A percentile compares a stretch with the other conserved stretches of the same genome.
Conservation (phyloP, 2,797 vertebrate genomes). For the Hyperoplus immaculatus region DNA sequence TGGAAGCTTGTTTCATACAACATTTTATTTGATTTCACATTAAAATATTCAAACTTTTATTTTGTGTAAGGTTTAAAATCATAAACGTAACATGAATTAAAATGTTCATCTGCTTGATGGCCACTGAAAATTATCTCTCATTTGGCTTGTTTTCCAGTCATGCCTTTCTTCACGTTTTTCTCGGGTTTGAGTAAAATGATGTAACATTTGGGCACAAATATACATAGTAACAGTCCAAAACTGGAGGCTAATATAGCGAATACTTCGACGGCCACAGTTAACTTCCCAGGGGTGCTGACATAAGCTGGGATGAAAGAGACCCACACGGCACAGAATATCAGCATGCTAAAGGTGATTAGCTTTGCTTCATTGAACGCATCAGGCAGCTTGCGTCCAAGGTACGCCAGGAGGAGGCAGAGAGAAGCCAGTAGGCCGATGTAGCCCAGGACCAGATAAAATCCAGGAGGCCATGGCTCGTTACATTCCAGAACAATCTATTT, state of each 20-base stretch:
- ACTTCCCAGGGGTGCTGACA: slow-evolving; percentile 84
- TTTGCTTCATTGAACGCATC: slow-evolving; percentile 86
- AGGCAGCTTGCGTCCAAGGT: slow-evolving; percentile 84
- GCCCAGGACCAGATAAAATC: slow-evolving; percentile 84
- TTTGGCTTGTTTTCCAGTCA: slow-evolving; percentile 66
- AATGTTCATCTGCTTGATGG: background rate
- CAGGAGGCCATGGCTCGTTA: slow-evolving; percentile 81
- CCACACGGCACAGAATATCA: slow-evolving; percentile 86
- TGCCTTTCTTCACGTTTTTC: slow-evolving; percentile 80
- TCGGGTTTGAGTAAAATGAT: slow-evolving; percentile 83
- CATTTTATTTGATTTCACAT: slow-evolving; percentile 10
- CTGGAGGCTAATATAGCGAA: slow-evolving; percentile 86
- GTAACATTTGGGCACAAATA: slow-evolving; percentile 86
- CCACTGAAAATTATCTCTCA: slow-evolving; percentile 15
- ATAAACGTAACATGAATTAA: background rate
- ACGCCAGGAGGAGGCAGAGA: slow-evolving; percentile 82
- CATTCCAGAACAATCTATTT: slow-evolving; percentile 83
- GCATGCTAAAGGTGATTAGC: slow-evolving; percentile 86
- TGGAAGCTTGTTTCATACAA: background rate
- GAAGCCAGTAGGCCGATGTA: slow-evolving; percentile 85
- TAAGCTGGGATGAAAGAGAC: slow-evolving; percentile 86
- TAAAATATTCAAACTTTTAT: background rate
- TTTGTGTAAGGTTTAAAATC: background rate
- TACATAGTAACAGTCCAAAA: slow-evolving; percentile 84
- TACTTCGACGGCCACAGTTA: slow-evolving; percentile 85